Evolutionary conservation across 2,797 vertebrate genomes (phyloP).

Genomic region (Girardinus metallicus): DNA sequence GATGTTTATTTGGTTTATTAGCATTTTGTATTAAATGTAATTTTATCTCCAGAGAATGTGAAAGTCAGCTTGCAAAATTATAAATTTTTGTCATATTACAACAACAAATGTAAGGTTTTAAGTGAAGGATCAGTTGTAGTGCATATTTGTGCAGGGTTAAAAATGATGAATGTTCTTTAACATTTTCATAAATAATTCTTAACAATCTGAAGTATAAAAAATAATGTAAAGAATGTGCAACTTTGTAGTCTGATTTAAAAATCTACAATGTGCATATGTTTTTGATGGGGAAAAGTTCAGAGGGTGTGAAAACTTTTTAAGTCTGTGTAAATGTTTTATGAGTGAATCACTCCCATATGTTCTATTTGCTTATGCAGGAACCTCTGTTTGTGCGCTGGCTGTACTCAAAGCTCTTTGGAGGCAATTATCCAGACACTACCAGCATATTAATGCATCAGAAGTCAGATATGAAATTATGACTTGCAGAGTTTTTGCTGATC

Average conservation of each 20-base stretch:
- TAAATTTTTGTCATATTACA: background rate
- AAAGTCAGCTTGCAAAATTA: background rate
- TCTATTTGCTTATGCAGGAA: constrained; percentile 9
- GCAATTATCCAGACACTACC: constrained; percentile 46
- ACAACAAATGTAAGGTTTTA: background rate
- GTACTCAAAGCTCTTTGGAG: constrained; percentile 30
- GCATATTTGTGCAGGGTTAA: background rate
- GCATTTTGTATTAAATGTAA: constrained; percentile 10
- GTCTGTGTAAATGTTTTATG: constrained; percentile 5
- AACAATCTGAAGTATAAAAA: background rate
- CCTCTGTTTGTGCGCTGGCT: background rate
- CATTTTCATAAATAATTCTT: background rate
- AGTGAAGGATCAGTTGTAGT: background rate
- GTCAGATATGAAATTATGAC: constrained; percentile 61
- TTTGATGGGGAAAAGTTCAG: background rate
- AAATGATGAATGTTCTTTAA: background rate
- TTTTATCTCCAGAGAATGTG: background rate
- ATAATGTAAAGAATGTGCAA: no score
- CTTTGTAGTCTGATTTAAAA: no score
- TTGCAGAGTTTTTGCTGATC: constrained; percentile 42
- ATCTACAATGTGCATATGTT: background rate
- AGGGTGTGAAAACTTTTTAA: background rate
- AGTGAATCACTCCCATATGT: constrained; percentile 3
- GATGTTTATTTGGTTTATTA: constrained; percentile 29
- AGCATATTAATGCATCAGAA: constrained; percentile 56